Evolutionary conservation across 2,797 vertebrate genomes (phyloP).

Genomic region (Pseudochirops cupreus): DNA sequence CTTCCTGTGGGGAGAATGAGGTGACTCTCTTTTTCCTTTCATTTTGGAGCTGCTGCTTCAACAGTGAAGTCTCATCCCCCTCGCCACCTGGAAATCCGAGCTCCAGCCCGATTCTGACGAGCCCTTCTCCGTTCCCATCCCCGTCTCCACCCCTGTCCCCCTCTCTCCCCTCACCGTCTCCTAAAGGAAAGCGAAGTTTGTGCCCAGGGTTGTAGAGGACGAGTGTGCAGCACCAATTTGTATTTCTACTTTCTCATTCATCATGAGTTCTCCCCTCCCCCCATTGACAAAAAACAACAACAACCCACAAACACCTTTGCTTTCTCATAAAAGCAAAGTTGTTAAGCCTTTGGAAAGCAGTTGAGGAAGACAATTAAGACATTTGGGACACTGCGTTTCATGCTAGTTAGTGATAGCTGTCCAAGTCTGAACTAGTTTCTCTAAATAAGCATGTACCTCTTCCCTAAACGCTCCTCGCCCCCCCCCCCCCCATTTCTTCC

Average conservation of each 20-base stretch:
- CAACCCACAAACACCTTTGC: not conserved
- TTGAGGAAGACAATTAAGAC: not conserved
- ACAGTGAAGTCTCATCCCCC: conserved; percentile 32
- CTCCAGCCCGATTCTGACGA: not conserved
- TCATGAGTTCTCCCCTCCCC: not conserved
- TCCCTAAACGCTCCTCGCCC: not conserved
- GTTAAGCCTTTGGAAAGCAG: not conserved
- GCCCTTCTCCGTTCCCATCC: not conserved
- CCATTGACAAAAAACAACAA: not conserved
- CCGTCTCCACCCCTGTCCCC: conserved; percentile 18
- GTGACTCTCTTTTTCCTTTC: conserved; percentile 63
- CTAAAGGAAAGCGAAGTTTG: conserved; percentile 54
- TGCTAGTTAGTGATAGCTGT: conserved; percentile 10
- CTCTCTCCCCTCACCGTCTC: not conserved
- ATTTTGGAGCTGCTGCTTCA: conserved; percentile 43
- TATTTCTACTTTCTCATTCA: not conserved
- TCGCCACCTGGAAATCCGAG: conserved; percentile 7
- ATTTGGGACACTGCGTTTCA: conserved; percentile 35
- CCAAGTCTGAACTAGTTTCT: conserved; percentile 38
- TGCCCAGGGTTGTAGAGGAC: conserved; percentile 28
- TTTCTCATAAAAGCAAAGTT: not conserved
- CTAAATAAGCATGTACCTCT: conserved; percentile 9
- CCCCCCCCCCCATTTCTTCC: not conserved
- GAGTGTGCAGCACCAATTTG: not conserved
- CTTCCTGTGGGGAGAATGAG: conserved; percentile 67